Percentiles rank a stretch among this genome's conserved stretches.
Conservation (phyloP, 1,140 invertebrate species). For the Spodoptera frugiperda region DNA sequence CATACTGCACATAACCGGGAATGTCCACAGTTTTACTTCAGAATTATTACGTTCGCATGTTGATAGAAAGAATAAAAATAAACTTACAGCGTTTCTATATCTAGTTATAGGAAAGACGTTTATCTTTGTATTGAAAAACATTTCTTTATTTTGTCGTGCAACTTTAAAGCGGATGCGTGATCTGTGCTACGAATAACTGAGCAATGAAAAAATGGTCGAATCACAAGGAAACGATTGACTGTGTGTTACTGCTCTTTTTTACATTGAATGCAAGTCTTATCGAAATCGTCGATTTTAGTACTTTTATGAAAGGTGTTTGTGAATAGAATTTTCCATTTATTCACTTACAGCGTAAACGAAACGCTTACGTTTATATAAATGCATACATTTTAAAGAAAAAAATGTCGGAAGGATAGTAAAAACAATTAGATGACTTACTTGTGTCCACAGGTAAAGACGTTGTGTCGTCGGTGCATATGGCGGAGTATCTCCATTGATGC, state of each 20-base stretch:
- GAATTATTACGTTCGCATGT: background rate
- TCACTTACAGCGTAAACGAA: background rate
- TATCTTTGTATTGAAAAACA: background rate
- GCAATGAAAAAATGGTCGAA: background rate
- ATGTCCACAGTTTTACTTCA: constrained; percentile 20
- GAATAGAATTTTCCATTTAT: background rate
- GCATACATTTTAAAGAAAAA: background rate
- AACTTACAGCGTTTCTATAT: constrained; percentile 30
- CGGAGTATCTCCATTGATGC: constrained; percentile 76
- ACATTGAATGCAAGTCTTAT: constrained; percentile 7
- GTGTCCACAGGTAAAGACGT: constrained; percentile 86
- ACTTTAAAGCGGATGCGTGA: background rate
- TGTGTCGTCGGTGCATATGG: constrained; percentile 85
- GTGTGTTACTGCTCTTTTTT: background rate
- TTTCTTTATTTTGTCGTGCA: background rate
- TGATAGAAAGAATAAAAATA: background rate
- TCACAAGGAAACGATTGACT: background rate
- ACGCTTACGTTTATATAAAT: background rate
- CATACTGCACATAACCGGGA: constrained; percentile 11
- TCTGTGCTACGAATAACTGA: background rate
- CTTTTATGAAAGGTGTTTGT: constrained; percentile 10
- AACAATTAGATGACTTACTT: constrained; percentile 55
- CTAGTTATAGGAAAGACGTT: background rate
- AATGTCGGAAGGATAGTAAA: background rate
- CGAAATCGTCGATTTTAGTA: constrained; percentile 22